phyloP scores from a whole-genome alignment of 2,888 invertebrate genomes.

The Trichopria drosophilae region DNA sequence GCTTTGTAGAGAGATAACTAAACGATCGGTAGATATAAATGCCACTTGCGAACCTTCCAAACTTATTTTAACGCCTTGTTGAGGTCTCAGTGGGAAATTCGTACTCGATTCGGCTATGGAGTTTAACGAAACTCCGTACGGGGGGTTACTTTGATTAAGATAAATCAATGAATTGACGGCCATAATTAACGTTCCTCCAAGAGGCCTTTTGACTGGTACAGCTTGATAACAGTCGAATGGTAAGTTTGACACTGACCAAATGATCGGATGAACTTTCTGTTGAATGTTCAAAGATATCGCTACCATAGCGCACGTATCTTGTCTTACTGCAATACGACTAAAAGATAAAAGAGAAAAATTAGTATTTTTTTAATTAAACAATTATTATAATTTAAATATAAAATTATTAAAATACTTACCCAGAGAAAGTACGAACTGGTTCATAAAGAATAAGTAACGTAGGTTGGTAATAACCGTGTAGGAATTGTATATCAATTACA shows the following conservation, averaged over 20 bases:
- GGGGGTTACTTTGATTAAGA: constrained; percentile 95
- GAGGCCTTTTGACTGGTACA: constrained; percentile 87
- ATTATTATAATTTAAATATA: too few relatives aligned
- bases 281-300: constrained; percentile 96
- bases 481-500: constrained; percentile 93
- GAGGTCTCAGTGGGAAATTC: constrained; percentile 81
- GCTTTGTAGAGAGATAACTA: constrained; percentile 87
- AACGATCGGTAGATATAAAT: constrained; percentile 79
- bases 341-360: too few relatives aligned
- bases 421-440: constrained; percentile 94
- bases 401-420: too few relatives aligned
- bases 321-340: constrained; percentile 85
- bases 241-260: constrained; percentile 92
- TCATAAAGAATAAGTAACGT: constrained; percentile 94
- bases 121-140: constrained; percentile 93
- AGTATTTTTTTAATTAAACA: too few relatives aligned
- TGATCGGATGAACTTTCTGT: constrained; percentile 93
- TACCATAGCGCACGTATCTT: constrained; percentile 95
- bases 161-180: constrained; percentile 94
- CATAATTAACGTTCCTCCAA: constrained; percentile 92
- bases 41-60: constrained; percentile 87
- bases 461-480: constrained; percentile 98
- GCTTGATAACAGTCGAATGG: constrained; percentile 92
- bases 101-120: constrained; percentile 87
- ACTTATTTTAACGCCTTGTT: constrained; percentile 87